Evolutionary conservation across 2,888 invertebrate genomes (phyloP).

Genomic region (Drosophila gaucha): DNA sequence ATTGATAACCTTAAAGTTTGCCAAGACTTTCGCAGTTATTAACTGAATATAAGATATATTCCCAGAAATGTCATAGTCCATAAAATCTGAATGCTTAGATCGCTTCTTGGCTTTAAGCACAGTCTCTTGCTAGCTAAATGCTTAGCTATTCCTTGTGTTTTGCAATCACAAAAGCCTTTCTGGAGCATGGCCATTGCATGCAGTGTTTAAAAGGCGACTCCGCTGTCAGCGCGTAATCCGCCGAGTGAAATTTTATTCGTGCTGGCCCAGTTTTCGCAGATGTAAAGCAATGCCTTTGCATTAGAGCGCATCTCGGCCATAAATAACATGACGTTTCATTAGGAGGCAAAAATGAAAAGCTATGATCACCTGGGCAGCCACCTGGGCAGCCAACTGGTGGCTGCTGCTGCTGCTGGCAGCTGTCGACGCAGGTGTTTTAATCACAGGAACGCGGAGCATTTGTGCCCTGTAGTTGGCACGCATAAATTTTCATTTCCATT

Average conservation of each 20-base stretch:
- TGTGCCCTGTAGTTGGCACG: constrained; percentile 45
- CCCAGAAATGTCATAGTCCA: rapidly evolving
- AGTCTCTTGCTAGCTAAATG: background rate
- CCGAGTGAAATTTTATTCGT: constrained; percentile 17
- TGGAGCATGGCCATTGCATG: background rate
- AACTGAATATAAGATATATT: too few species aligned
- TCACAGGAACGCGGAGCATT: constrained; percentile 62
- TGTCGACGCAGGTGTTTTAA: constrained; percentile 70
- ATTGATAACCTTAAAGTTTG: too few species aligned
- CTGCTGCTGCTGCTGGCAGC: constrained; percentile 43
- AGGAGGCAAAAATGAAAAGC: constrained; percentile 71
- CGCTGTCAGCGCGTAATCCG: constrained; percentile 8
- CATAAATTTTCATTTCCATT: constrained; percentile 80
- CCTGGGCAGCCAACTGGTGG: constrained; percentile 10
- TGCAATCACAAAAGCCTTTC: background rate
- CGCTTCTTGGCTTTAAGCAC: background rate
- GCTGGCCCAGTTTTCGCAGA: constrained; percentile 40
- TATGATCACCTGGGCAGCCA: constrained; percentile 63
- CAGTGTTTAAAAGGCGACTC: too few species aligned
- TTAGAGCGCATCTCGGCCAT: constrained; percentile 71
- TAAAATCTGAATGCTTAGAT: background rate
- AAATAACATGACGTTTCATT: constrained; percentile 78
- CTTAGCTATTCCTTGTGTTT: constrained; percentile 5
- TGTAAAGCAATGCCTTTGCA: constrained; percentile 75
- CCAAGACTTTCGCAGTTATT: too few species aligned